These are phyloP conservation scores for Cebidichthys violaceus DNA, from an alignment of 2,113 vertebrate genomes.

Conservation along the genomic window DNA sequence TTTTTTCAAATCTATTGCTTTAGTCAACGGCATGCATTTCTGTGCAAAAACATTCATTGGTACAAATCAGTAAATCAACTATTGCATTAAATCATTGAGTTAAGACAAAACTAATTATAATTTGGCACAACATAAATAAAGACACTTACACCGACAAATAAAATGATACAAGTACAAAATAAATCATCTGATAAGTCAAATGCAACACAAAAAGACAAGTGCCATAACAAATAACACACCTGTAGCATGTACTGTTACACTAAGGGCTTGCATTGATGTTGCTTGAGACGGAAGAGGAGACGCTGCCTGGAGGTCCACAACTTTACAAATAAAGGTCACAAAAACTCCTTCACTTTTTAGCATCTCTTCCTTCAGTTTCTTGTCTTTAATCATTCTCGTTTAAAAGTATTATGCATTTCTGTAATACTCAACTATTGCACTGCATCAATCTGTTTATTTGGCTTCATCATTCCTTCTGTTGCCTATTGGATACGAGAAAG, in stretches of 20 bases:
- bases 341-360: background rate
- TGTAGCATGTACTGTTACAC: slow-evolving; percentile 1
- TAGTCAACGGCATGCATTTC: slow-evolving; percentile 55
- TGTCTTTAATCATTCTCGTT: background rate
- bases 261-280: slow-evolving; percentile 51
- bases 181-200: slow-evolving; percentile 30
- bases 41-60: slow-evolving; percentile 67
- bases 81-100: slow-evolving; percentile 30
- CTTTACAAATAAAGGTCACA: slow-evolving; percentile 5
- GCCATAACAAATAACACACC: slow-evolving; percentile 14
- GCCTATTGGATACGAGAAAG: background rate
- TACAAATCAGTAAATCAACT: slow-evolving; percentile 50
- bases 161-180: slow-evolving; percentile 23
- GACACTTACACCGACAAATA: slow-evolving; percentile 13
- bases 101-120: slow-evolving; percentile 19
- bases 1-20: slow-evolving; percentile 69
- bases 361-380: background rate
- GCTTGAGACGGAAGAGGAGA: slow-evolving; percentile 2
- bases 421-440: slow-evolving; percentile 3
- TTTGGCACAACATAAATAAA: slow-evolving; percentile 29
- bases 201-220: slow-evolving; percentile 22
- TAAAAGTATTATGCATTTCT: background rate
- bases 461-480: background rate
- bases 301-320: background rate
- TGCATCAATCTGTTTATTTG: slow-evolving; percentile 1